Evolutionary conservation across 2,888 invertebrate species (phyloP).

Genomic region (Epiblema foenella): DNA sequence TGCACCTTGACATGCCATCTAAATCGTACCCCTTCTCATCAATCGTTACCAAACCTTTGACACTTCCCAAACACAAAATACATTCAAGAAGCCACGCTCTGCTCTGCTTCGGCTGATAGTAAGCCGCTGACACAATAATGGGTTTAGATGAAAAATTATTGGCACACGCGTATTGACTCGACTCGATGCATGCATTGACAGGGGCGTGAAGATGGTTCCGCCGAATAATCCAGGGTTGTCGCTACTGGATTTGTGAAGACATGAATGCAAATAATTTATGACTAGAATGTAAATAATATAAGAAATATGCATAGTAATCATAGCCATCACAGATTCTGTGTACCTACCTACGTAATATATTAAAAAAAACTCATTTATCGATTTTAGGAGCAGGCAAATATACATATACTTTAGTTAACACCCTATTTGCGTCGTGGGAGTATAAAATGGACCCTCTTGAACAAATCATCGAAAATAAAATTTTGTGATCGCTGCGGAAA

Average conservation of each 20-base stretch:
- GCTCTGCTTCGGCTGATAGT: slow-evolving; percentile 53
- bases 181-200: slow-evolving; percentile 69
- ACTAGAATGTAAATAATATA: too few species aligned
- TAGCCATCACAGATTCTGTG: too few species aligned
- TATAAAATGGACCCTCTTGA: too few species aligned
- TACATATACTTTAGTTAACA: too few species aligned
- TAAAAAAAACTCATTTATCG: too few species aligned
- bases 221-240: slow-evolving; percentile 66
- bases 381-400: too few species aligned
- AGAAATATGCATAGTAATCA: too few species aligned
- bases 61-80: slow-evolving; percentile 34
- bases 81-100: slow-evolving; percentile 42
- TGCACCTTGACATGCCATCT: slow-evolving; percentile 17
- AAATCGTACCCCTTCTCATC: slow-evolving; percentile 18
- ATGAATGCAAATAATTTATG: too few species aligned
- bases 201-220: slow-evolving; percentile 66
- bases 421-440: too few species aligned
- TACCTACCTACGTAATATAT: too few species aligned
- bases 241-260: slow-evolving; percentile 11
- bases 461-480: too few species aligned
- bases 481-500: too few species aligned
- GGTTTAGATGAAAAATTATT: slow-evolving; percentile 80
- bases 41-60: slow-evolving; percentile 37
- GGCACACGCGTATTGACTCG: slow-evolving; percentile 77
- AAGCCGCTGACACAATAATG: slow-evolving; percentile 63